Base-by-base conservation (phyloP, 2,113 vertebrate genomes). In the Gobius niger region DNA sequence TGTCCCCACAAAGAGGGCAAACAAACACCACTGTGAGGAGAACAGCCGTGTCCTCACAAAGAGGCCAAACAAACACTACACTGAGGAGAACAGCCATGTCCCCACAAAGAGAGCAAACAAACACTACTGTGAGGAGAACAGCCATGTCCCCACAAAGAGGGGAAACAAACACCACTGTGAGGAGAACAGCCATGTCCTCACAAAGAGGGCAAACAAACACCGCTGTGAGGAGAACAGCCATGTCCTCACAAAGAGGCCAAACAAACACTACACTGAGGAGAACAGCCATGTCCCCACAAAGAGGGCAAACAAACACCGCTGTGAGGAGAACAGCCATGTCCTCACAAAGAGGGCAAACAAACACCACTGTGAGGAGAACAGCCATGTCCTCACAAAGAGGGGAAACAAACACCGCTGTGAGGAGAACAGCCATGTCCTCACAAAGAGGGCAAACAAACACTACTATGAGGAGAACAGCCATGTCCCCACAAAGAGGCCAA, bases 21-120 rank as follows among this genome's bases (percentile, higher is more conserved):
- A 83, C 82, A 81, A 78, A 76, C 77, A 81, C 68, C 75, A 46
- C 18, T 1, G 68, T 24, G 59, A 73, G 72, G 63, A 65, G 12
- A 69, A 60, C 34, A 44, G 40, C 57, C 24, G 16, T 13, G 44
- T 2, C 14, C 7, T 40, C 40, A 16, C 7, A 57, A 57, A 57
- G 19, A 7, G 40, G 12, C 24, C 54, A 57, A 56, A 57, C 54
- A 57, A 19, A 57, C 12, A 24, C 54, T 60, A 13, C 68, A 66
- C 71, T 24, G 59, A 73, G 72, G 63, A 65, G 12, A 69, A 60
- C 34, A 44, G 40, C 57, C 24, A 44, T 13, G 44, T 2, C 14
- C 7, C 57, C 40, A 16, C 7, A 57, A 57, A 57, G 19, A 7
- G 40, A 6, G 54, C 54, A 57, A 56, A 57, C 54, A 57, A 19